phyloP scores from a whole-genome alignment of 2,113 vertebrate species.

The Sorex fumeus region DNA sequence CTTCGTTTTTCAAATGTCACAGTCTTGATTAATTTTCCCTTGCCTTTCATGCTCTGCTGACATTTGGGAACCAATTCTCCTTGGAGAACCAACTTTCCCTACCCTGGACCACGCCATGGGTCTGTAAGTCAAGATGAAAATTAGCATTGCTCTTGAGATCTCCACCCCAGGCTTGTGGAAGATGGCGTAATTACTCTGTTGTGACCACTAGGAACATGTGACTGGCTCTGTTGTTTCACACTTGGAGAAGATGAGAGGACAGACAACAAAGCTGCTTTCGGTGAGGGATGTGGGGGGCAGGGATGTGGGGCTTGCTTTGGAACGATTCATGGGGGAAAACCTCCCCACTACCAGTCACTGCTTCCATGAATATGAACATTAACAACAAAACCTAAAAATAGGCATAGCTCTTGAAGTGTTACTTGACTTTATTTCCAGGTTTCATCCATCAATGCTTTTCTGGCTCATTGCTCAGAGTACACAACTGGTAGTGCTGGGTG shows the following conservation, averaged over 20 bases:
- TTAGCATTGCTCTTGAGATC: not conserved
- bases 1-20: not conserved
- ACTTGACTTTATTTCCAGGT: too few relatives aligned
- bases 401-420: too few relatives aligned
- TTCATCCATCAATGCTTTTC: too few relatives aligned
- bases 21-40: not conserved
- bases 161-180: not conserved
- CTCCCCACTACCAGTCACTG: too few relatives aligned
- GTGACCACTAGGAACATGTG: constrained; percentile 42
- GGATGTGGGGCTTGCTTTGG: not conserved
- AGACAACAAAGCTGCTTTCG: too few relatives aligned
- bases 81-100: not conserved
- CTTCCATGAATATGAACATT: too few relatives aligned
- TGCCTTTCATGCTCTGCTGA: not conserved
- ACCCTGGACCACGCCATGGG: not conserved
- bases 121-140: not conserved
- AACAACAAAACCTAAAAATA: too few relatives aligned
- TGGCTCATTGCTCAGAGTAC: too few relatives aligned
- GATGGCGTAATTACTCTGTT: constrained; percentile 49
- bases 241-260: not conserved
- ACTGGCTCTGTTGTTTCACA: not conserved
- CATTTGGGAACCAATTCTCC: constrained; percentile 25
- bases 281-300: not conserved
- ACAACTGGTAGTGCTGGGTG: too few relatives aligned
- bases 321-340: not conserved